phyloP scores from a whole-genome alignment of 2,888 invertebrate genomes.

The Mythimna ferrago region DNA sequence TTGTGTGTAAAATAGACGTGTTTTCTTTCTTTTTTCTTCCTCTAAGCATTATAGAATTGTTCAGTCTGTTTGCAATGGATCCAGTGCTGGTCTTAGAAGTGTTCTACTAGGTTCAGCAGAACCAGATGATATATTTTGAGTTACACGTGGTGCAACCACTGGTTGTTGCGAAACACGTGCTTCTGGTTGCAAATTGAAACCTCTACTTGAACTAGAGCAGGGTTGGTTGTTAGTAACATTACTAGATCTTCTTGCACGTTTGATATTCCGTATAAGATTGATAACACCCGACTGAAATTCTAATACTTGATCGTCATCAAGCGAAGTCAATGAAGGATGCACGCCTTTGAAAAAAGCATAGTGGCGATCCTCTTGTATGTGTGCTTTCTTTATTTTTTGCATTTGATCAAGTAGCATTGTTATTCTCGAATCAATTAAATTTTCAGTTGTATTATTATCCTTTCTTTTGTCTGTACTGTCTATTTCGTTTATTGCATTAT shows the following conservation, averaged over 20 bases:
- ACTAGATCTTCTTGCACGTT: slow-evolving; percentile 38
- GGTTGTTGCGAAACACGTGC: not conserved
- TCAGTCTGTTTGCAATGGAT: slow-evolving; percentile 21
- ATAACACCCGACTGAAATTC: slow-evolving; percentile 61
- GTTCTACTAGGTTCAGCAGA: not conserved
- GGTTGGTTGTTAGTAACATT: not conserved
- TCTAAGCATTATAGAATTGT: no score
- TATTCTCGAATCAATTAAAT: slow-evolving; percentile 3
- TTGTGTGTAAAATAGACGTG: no score
- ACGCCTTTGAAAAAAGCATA: slow-evolving; percentile 50
- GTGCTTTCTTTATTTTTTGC: not conserved
- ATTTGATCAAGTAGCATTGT: slow-evolving; percentile 1
- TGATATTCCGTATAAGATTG: slow-evolving; percentile 59
- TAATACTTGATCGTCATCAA: slow-evolving; percentile 58
- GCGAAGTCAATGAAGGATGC: slow-evolving; percentile 48
- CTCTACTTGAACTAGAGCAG: not conserved
- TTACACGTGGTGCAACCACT: not conserved
- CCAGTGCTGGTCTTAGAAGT: not conserved
- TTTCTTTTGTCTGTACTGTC: slow-evolving; percentile 1
- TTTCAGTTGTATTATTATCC: not conserved
- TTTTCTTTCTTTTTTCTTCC: no score
- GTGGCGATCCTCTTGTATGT: slow-evolving; percentile 33
- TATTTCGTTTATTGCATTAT: slow-evolving; percentile 5
- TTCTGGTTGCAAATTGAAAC: not conserved
- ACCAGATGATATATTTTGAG: no score